phyloP scores from a whole-genome alignment of 2,888 invertebrate species.

The Embidobia sp. region DNA sequence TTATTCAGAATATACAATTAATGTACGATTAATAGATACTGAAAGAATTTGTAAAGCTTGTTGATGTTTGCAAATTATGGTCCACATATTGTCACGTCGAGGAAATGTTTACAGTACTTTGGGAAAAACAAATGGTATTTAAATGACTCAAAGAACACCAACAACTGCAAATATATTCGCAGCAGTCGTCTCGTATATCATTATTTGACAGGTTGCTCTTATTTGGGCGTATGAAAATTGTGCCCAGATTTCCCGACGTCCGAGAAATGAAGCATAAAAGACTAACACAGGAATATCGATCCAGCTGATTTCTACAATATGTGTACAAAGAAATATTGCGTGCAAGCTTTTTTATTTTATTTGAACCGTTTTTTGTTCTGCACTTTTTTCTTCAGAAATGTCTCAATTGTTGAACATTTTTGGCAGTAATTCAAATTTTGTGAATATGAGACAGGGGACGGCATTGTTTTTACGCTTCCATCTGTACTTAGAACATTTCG shows the following conservation, averaged over 20 bases:
- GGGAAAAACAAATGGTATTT: no score
- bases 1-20: no score
- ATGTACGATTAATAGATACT: no score
- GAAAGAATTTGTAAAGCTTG: no score
- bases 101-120: no score
- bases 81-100: no score
- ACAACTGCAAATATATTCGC: neutral
- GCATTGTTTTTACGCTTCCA: neutral
- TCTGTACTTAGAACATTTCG: neutral
- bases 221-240: constrained; percentile 26
- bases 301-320: no score
- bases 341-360: constrained; percentile 21
- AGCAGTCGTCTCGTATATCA: constrained; percentile 18
- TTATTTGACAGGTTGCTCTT: constrained; percentile 30
- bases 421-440: neutral
- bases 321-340: constrained; percentile 9
- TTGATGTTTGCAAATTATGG: no score
- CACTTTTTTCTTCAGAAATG: no score
- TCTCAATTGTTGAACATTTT: neutral
- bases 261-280: constrained; percentile 19
- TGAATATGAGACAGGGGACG: no score
- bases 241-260: constrained; percentile 37
- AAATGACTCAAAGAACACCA: no score
- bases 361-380: no score
- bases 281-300: constrained; percentile 17